Conservation (phyloP, 1,140 invertebrate species). For the Macrotrachela quadricornifera region DNA sequence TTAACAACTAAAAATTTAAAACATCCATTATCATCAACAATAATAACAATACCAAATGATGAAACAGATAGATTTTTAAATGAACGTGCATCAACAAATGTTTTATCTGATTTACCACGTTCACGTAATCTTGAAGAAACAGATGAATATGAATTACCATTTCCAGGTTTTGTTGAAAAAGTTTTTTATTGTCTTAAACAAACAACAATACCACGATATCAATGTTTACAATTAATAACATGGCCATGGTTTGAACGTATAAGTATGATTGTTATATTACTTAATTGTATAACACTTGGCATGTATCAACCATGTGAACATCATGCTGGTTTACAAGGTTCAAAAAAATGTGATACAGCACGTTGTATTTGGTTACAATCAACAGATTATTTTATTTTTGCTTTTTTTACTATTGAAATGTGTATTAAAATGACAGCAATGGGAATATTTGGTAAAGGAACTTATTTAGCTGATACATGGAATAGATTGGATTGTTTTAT, state of each 20-base stretch:
- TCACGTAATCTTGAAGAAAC: too few species aligned
- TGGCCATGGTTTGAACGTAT: slow-evolving; percentile 98
- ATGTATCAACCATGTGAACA: slow-evolving; percentile 83
- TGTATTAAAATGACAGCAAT: slow-evolving; percentile 93
- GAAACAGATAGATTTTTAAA: too few species aligned
- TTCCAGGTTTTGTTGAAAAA: slow-evolving; percentile 58
- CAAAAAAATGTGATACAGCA: slow-evolving; percentile 47
- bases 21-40: too few species aligned
- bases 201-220: slow-evolving; percentile 56
- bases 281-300: slow-evolving; percentile 93
- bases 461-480: slow-evolving; percentile 87
- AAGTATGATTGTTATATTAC: slow-evolving; percentile 87
- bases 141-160: slow-evolving; percentile 40
- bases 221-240: slow-evolving; percentile 77
- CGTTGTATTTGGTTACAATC: slow-evolving; percentile 80
- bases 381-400: slow-evolving; percentile 94
- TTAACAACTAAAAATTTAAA: too few species aligned
- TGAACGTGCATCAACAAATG: too few species aligned
- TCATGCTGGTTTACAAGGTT: slow-evolving; percentile 32
- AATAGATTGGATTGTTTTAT: slow-evolving; percentile 96
- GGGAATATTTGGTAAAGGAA: slow-evolving; percentile 79
- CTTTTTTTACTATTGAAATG: slow-evolving; percentile 68
- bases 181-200: slow-evolving; percentile 59
- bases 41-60: too few species aligned
- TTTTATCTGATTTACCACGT: too few species aligned